Conservation (phyloP, 2,888 invertebrate genomes). For the Apamea sordens region DNA sequence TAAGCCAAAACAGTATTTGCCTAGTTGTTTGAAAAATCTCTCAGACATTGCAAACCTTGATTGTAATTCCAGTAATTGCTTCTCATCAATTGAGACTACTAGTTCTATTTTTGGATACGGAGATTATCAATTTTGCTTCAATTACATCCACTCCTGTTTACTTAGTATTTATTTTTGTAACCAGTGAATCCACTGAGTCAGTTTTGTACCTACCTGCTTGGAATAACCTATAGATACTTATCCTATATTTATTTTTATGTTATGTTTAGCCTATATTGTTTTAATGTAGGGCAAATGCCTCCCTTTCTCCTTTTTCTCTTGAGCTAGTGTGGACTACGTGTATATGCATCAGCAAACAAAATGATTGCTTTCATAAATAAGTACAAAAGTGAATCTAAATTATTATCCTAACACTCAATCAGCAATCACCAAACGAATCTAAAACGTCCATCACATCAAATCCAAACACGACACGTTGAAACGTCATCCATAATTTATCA, state of each 20-base stretch:
- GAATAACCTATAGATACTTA: neutral
- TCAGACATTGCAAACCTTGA: neutral
- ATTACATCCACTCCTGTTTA: neutral
- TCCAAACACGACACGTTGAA: slow-evolving; percentile 17
- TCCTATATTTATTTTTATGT: neutral
- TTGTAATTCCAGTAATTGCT: slow-evolving; percentile 14
- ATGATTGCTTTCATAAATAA: neutral
- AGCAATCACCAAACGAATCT: neutral
- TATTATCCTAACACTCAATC: neutral
- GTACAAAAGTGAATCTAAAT: neutral
- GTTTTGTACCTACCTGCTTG: neutral
- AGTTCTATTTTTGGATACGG: slow-evolving; percentile 31
- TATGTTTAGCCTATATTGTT: neutral
- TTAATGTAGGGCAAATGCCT: neutral
- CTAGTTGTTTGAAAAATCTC: neutral
- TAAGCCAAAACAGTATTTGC: neutral
- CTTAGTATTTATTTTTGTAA: slow-evolving; percentile 5
- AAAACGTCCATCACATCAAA: slow-evolving; percentile 1
- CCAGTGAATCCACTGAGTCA: neutral
- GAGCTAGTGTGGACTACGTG: neutral
- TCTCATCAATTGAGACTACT: slow-evolving; percentile 18
- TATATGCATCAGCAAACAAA: neutral
- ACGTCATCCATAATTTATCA: slow-evolving; percentile 38
- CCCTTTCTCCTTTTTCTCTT: neutral
- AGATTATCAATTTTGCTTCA: slow-evolving; percentile 28